Conservation (phyloP, 2,888 invertebrate genomes). For the Vanessa cardui region DNA sequence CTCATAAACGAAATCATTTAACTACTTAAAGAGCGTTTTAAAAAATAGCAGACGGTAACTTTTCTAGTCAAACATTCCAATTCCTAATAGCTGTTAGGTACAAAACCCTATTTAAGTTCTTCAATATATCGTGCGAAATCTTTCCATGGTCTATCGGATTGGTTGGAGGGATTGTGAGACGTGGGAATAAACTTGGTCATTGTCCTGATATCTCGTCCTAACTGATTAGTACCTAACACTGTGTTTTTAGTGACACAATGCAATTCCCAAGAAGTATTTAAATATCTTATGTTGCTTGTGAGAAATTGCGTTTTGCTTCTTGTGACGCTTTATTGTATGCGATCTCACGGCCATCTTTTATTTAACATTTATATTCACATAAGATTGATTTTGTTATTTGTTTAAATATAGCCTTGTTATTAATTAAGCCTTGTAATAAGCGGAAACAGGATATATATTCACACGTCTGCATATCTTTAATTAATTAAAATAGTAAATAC, state of each 20-base stretch:
- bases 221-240: conserved; percentile 70
- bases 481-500: too few species aligned
- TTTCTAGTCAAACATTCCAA: conserved; percentile 39
- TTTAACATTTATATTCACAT: conserved; percentile 70
- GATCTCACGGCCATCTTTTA: conserved; percentile 66
- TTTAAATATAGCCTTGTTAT: conserved; percentile 52
- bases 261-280: conserved; percentile 64
- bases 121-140: conserved; percentile 57
- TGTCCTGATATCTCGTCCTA: conserved; percentile 71
- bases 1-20: conserved; percentile 18
- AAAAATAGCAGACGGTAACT: background rate
- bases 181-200: conserved; percentile 62
- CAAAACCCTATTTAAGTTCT: conserved; percentile 45
- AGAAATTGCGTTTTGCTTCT: conserved; percentile 64
- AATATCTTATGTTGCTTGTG: conserved; percentile 54
- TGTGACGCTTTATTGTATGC: conserved; percentile 61
- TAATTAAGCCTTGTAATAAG: too few species aligned
- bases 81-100: conserved; percentile 44
- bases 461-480: too few species aligned
- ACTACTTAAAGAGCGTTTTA: conserved; percentile 13
- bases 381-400: conserved; percentile 68
- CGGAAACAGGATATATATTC: conserved; percentile 24
- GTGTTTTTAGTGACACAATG: conserved; percentile 71
- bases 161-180: conserved; percentile 56
- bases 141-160: conserved; percentile 39